Evolutionary conservation across 1,140 invertebrate species (phyloP).

Genomic region (Tyrophagus putrescentiae): DNA sequence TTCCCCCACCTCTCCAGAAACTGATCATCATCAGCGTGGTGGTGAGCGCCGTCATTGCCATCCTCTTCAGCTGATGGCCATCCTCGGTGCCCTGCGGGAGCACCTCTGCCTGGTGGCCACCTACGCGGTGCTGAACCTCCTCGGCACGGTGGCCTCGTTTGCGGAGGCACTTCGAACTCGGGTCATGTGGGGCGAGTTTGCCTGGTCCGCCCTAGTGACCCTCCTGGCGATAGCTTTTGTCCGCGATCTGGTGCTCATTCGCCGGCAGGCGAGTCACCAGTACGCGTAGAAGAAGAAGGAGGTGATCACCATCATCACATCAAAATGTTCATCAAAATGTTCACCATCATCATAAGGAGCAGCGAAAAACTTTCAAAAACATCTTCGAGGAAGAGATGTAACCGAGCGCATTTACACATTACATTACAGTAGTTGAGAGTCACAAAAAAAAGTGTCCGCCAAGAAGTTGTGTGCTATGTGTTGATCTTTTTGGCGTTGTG

Average conservation of each 20-base stretch:
- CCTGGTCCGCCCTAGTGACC: not conserved
- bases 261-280: not conserved
- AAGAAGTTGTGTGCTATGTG: too few relatives aligned
- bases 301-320: too few relatives aligned
- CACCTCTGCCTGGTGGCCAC: not conserved
- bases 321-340: too few relatives aligned
- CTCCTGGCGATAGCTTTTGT: not conserved
- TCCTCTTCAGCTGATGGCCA: not conserved
- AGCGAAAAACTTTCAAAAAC: too few relatives aligned
- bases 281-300: too few relatives aligned
- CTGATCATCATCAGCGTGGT: not conserved
- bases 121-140: not conserved
- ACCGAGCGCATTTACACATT: too few relatives aligned
- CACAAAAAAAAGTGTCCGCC: too few relatives aligned
- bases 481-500: too few relatives aligned
- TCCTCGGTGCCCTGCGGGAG: not conserved
- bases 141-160: not conserved
- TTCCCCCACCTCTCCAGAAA: too few relatives aligned
- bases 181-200: not conserved
- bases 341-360: too few relatives aligned
- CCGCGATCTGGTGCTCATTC: not conserved
- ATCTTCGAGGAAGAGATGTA: too few relatives aligned
- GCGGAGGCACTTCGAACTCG: not conserved
- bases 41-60: not conserved
- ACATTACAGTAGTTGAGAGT: too few relatives aligned